Evolutionary conservation across 2,113 vertebrate genomes (phyloP).

Genomic region (Willisornis vidua): DNA sequence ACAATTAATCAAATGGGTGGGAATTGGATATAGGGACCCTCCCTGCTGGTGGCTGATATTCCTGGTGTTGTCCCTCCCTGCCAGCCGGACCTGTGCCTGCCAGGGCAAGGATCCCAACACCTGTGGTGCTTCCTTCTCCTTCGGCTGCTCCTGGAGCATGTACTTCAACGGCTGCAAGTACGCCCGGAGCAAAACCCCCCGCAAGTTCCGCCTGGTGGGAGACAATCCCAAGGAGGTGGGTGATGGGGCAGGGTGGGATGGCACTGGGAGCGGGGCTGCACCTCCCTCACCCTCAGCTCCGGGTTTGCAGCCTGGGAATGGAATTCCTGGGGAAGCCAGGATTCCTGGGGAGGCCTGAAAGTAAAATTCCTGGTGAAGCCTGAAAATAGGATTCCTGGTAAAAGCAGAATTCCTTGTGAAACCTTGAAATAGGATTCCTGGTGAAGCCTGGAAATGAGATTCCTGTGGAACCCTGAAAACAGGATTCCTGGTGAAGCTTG

Average conservation of each 20-base stretch:
- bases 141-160: constrained; percentile 99
- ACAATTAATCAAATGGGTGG: not conserved
- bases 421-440: not conserved
- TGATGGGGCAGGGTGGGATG: accelerated
- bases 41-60: not conserved
- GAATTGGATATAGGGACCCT: not conserved
- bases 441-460: too few species aligned
- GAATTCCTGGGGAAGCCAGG: too few species aligned
- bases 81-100: constrained; percentile 97
- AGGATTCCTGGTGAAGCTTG: not conserved
- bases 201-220: constrained; percentile 95
- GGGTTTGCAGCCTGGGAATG: not conserved
- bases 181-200: constrained; percentile 93
- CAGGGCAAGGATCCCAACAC: constrained; percentile 94
- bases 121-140: constrained; percentile 97
- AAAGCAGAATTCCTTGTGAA: too few species aligned
- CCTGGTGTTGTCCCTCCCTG: not conserved
- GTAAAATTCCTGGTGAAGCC: too few species aligned
- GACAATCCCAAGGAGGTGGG: constrained; percentile 93
- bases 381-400: too few species aligned
- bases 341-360: not conserved
- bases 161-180: constrained; percentile 99
- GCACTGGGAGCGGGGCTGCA: accelerated
- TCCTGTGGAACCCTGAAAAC: too few species aligned
- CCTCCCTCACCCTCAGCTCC: not conserved